A percentile compares a stretch with the other conserved stretches of the same genome.
phyloP scores from a whole-genome alignment of 2,888 invertebrate species.

The Priocnemis perturbator region DNA sequence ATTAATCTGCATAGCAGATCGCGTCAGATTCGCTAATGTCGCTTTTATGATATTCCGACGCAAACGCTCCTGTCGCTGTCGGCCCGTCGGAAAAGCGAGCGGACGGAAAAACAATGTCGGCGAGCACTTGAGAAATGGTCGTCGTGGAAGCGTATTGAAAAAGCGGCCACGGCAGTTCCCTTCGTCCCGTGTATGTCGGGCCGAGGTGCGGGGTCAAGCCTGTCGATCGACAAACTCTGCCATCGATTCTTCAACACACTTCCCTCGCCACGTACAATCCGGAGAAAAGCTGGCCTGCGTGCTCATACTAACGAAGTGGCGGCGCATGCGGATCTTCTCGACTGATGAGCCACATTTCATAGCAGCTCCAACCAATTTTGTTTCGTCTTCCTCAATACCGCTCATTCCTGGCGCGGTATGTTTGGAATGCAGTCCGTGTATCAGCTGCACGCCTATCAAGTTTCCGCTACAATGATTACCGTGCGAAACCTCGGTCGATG shows the following conservation, averaged over 20 bases:
- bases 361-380: conserved; percentile 40
- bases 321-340: not conserved
- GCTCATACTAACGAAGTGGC: too few relatives aligned
- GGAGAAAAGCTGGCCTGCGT: too few relatives aligned
- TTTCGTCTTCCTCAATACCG: conserved; percentile 50
- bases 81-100: conserved; percentile 9
- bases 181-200: too few relatives aligned
- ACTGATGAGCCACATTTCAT: conserved; percentile 27
- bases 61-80: conserved; percentile 32
- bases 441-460: conserved; percentile 57
- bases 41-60: conserved; percentile 52
- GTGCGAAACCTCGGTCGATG: conserved; percentile 36
- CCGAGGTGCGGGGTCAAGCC: too few relatives aligned
- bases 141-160: not conserved
- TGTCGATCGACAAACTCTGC: too few relatives aligned
- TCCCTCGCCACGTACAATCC: too few relatives aligned
- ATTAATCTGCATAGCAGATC: conserved; percentile 67
- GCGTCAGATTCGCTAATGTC: conserved; percentile 60
- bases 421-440: conserved; percentile 51
- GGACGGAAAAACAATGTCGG: not conserved
- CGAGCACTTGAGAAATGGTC: conserved; percentile 7
- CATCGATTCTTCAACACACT: too few relatives aligned
- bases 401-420: conserved; percentile 45
- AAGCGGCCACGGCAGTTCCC: too few relatives aligned
- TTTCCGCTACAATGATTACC: conserved; percentile 46